Evolutionary conservation across 64 coral and sea anemone species (phyloP), one percentile per base, ranked within the genome.

Genomic region (Montipora cactus): DNA sequence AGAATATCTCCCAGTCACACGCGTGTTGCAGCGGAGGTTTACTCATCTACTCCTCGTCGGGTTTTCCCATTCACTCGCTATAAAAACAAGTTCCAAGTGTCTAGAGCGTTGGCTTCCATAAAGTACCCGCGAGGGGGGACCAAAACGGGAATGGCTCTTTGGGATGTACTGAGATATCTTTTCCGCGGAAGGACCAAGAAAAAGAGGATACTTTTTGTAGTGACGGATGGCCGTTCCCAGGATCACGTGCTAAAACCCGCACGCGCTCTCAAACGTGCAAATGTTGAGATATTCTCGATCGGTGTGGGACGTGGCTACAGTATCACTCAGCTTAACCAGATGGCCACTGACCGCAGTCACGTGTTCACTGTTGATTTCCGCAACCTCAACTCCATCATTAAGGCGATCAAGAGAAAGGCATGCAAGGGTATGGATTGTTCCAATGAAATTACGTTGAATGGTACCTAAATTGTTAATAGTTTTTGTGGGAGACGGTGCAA

Each of bases 71-170:
- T 98, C 61, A 83, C 77, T 12, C 87, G 78, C 16, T 92, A 84
- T 66, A 52, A 18, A 44, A 62, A 74, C 5, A 68, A 69, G 49
- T 68, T 80, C 11, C 12, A 89, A 13, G 28, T 98, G 18, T n/a
- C 92, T 11, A 88, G 71, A 48, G 96, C 96, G 7, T 69, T 98
- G 68, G 73, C 44, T 47, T 68, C 68, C 25, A 92, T 92, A 78
- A 88, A 67, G 67, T 95, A 91, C 59, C 83, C 89, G 10, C 76
- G 71, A 16, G 96, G 93, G 4, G 72, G 76, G 1, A 88, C 89
- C 2, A 84, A 91, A 14, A 91, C 93, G 8, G 92, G 96, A 11
- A 59, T 47, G n/a, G 96, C 96, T 58, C 87, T 98, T 48, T 59
- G 80, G 15, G 74, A 88, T 20, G 79, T 85, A 5, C 15, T 47